Base-by-base conservation (phyloP, 1,140 invertebrate genomes). In the Atta colombica region DNA sequence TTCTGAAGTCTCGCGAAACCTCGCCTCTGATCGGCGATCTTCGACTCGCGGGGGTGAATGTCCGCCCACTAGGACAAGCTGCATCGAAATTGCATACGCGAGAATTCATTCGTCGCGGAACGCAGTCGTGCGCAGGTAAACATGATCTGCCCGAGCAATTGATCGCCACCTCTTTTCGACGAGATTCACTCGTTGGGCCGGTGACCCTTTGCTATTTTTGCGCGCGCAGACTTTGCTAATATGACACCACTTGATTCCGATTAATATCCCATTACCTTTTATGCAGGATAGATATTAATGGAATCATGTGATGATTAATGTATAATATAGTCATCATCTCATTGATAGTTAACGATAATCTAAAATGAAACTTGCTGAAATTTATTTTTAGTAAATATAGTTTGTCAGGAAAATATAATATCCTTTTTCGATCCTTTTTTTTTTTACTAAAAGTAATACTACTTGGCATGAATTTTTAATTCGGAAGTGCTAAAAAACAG, bases 61-160 rank as follows among this genome's bases (percentile, higher is more conserved):
- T 91, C 93, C 94, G 93, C 94, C 94, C 93, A 95, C 94, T 95
- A 93, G 95, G 94, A 94, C 94, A 93, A 93, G 92, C 92, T 93
- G 92, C 93, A 92, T 92, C 91, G 86, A 89, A 93, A 90, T 92
- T 91, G 91, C 90, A 91, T 91, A 88, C 75, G 89, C 92, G 90
- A 25, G 25, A 25, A 93, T 93, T 91, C 89, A 91, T 92, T 93
- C 91, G 91, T 91, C 88, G 91, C 89, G 88, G 88, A 92, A 88
- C 88, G 84, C 87, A 89, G 74, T 85, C 69, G 86, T 77, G 82
- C 71, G 87, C 91, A 91, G 90, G 89, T 90, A 88, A 91, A 91
- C 87, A 88, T 88, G 86, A 90, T 89, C 89, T 66, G 63, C 51
- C 25, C 84, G 88, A 90, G 75, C 87, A 85, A 90, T 90, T 89